A percentile compares a stretch with the other conserved stretches of the same genome.
These are phyloP conservation scores for Dolichoris vasculosae DNA, from an alignment of 1,140 invertebrate genomes.

Conservation along the genomic window DNA sequence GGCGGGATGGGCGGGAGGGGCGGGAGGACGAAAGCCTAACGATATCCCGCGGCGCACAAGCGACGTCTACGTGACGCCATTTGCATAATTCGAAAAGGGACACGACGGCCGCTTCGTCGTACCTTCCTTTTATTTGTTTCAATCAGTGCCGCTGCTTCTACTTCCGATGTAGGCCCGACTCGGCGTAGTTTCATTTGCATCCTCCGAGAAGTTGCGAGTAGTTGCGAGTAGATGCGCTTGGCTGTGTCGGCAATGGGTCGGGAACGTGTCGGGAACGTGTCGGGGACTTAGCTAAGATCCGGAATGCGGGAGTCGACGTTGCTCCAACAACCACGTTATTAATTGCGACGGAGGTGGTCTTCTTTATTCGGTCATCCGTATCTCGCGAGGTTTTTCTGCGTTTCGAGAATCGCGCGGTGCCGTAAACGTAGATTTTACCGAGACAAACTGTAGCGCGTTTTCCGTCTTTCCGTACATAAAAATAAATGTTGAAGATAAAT, in stretches of 20 bases:
- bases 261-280: no score
- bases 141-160: constrained; percentile 22
- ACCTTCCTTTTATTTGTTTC: constrained; percentile 47
- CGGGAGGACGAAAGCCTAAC: constrained; percentile 15
- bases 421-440: no score
- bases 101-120: background rate
- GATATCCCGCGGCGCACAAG: constrained; percentile 33
- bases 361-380: no score
- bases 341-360: no score
- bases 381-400: no score
- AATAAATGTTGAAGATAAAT: no score
- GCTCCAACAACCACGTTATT: no score
- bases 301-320: background rate
- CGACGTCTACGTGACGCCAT: constrained; percentile 39
- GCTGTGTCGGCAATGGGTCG: no score
- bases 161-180: background rate
- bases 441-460: no score
- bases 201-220: no score
- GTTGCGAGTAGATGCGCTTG: background rate
- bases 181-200: constrained; percentile 39
- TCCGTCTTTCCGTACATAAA: no score
- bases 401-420: no score
- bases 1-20: background rate
- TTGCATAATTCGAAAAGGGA: constrained; percentile 49
- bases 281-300: background rate